Evolutionary conservation across 2,113 vertebrate species (phyloP), one percentile per base, ranked within the genome.

Genomic region (Nansenia antarctica): DNA sequence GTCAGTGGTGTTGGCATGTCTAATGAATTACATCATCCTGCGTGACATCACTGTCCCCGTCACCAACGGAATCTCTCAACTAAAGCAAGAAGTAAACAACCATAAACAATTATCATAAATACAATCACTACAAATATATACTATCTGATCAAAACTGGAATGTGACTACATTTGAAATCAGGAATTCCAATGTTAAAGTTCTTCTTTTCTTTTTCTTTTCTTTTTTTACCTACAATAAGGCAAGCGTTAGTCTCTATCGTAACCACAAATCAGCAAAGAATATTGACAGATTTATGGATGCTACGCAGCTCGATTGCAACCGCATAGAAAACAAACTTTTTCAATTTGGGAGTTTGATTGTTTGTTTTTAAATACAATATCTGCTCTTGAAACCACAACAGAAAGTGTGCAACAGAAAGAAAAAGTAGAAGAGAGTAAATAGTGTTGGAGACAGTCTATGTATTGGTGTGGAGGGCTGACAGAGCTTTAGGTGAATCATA

Each of bases 91-190:
- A n/a, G 42, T 22, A 73, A 84, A 76, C 49, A 27, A 67, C 42
- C 39, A 45, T 59, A 70, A 62, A 79, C 71, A 71, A 57, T 49
- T 35, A 73, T 31, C 53, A 80, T 79, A 81, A 72, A 80, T 78
- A 81, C 70, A 81, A 72, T 75, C 1, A 78, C 83, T 82, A 84
- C 75, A 83, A 82, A 85, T 85, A 85, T 82, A 84, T 70, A 87
- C 81, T 71, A 86, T 76, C 62, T 74, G 49, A 81, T 72, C 62
- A 72, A 76, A 80, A 74, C 45, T 80, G 83, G 85, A 89, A 88
- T 84, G 83, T 81, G 82, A 81, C 74, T 81, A 85, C 52, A 75
- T 60, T 39, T 70, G 31, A 14, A 77, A 78, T 74, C 32, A 76
- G 69, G 22, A 69, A 71, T 26, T 67, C 53, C 58, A 30, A 75